Conservation (phyloP, 2,113 vertebrate species). For the Oreocharis arfaki region DNA sequence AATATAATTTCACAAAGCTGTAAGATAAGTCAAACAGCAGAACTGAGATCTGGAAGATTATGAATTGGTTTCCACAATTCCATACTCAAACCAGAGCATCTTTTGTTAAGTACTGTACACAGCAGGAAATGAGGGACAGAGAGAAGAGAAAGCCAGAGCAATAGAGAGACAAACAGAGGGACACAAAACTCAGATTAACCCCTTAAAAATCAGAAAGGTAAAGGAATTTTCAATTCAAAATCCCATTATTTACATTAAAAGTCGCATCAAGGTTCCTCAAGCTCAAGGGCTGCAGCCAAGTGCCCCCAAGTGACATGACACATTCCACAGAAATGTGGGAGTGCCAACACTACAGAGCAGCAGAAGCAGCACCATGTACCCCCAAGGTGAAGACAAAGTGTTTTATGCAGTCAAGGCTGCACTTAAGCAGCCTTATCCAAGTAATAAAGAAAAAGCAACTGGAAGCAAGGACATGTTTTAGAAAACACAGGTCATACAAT, state of each 20-base stretch:
- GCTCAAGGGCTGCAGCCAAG: not conserved
- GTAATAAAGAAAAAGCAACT: not conserved
- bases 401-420: not conserved
- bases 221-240: not conserved
- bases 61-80: not conserved
- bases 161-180: accelerated
- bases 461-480: not conserved
- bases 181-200: not conserved
- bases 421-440: not conserved
- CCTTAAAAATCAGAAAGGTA: not conserved
- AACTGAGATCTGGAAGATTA: not conserved
- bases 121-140: not conserved
- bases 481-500: not conserved
- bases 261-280: not conserved
- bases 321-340: not conserved
- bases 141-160: not conserved
- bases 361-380: not conserved
- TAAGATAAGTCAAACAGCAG: not conserved
- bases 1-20: not conserved
- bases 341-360: not conserved
- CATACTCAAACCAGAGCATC: not conserved
- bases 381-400: not conserved
- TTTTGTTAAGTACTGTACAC: not conserved
- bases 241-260: not conserved
- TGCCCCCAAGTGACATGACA: not conserved